phyloP scores from a whole-genome alignment of 2,113 vertebrate genomes.

The Phylloscopus trochilus region DNA sequence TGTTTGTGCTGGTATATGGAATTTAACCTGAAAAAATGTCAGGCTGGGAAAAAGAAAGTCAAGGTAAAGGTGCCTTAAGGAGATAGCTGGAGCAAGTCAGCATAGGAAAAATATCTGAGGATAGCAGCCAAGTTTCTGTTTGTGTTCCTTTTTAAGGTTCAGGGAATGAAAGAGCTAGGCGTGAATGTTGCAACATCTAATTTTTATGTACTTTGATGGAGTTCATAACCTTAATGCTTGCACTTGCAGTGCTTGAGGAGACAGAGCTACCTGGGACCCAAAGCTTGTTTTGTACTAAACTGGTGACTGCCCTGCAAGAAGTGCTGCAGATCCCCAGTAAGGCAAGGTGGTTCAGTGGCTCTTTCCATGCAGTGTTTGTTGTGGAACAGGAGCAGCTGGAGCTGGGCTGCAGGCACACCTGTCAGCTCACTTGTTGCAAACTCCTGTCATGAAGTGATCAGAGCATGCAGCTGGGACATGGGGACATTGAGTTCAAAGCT shows the following conservation, averaged over 20 bases:
- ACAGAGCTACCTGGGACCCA: not conserved
- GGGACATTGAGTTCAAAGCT: not conserved
- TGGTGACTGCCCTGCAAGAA: not conserved
- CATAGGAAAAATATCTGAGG: not conserved
- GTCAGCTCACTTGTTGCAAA: not conserved
- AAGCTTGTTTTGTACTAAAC: not conserved
- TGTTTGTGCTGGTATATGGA: not conserved
- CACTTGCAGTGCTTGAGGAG: not conserved
- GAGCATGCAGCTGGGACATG: not conserved
- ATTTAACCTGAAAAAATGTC: constrained; percentile 3
- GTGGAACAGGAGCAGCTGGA: not conserved
- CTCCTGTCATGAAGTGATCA: not conserved
- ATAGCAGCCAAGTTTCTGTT: constrained; percentile 36
- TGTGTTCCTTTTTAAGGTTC: constrained; percentile 22
- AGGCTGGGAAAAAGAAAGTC: not conserved
- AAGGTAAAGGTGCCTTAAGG: not conserved
- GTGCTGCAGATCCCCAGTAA: not conserved
- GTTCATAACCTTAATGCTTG: not conserved
- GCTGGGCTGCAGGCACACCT: not conserved
- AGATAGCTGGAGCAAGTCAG: not conserved
- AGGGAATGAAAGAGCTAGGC: not conserved
- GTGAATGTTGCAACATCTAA: not conserved
- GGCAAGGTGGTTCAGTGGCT: fast-evolving
- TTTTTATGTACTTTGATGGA: constrained; percentile 17
- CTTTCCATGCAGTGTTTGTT: fast-evolving